phyloP scores from a whole-genome alignment of 2,888 invertebrate genomes.

The Phengaris alcon region DNA sequence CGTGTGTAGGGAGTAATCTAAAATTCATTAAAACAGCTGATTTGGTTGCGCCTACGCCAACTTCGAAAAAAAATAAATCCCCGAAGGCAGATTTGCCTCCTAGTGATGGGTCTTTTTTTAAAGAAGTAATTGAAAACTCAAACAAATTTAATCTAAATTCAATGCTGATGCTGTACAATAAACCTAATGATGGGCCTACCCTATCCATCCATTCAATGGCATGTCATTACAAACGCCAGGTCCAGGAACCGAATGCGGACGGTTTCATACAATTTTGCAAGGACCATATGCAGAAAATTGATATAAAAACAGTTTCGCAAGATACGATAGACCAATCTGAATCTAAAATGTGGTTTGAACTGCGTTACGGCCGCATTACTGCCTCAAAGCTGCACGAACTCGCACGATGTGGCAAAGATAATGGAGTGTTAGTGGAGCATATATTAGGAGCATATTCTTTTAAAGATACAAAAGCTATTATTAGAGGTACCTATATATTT shows the following conservation, averaged over 20 bases:
- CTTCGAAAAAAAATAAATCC: neutral
- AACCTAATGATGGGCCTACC: constrained; percentile 1
- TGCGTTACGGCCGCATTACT: constrained; percentile 20
- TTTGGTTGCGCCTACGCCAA: neutral
- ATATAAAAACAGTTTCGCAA: constrained; percentile 9
- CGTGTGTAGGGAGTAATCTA: constrained; percentile 7
- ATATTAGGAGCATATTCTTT: neutral
- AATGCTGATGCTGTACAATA: neutral
- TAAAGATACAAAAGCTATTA: neutral
- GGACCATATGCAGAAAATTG: neutral
- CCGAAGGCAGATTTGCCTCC: neutral
- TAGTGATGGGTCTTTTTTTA: neutral
- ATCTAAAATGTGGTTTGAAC: constrained; percentile 20
- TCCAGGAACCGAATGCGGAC: neutral
- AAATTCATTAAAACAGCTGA: constrained; percentile 13
- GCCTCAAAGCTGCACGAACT: constrained; percentile 14
- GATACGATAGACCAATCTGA: constrained; percentile 16
- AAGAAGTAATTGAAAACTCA: neutral
- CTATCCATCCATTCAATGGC: neutral
- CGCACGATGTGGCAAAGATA: neutral
- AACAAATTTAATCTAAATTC: neutral
- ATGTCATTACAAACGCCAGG: constrained; percentile 1
- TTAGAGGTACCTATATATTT: too few relatives aligned
- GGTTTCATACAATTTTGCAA: constrained; percentile 8
- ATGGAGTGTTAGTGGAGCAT: neutral